phyloP scores from a whole-genome alignment of 1,140 invertebrate species.

The Sycophaga agraensis region DNA sequence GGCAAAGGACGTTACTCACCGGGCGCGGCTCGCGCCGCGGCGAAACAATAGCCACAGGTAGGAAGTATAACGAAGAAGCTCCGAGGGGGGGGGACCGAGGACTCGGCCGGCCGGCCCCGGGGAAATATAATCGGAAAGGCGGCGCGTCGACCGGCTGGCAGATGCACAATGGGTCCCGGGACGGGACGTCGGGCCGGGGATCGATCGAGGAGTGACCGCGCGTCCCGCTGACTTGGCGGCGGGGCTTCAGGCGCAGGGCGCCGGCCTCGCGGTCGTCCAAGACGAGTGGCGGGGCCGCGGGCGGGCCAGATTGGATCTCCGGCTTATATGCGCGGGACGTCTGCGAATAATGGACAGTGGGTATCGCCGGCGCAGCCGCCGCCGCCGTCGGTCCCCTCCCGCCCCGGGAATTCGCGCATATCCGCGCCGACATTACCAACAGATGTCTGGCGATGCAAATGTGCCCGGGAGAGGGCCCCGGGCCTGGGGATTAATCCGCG shows the following conservation, averaged over 20 bases:
- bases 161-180: too few species aligned
- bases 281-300: too few species aligned
- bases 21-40: too few species aligned
- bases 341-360: constrained; percentile 29
- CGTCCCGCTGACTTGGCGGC: not conserved
- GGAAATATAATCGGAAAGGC: too few species aligned
- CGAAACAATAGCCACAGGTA: too few species aligned
- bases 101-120: too few species aligned
- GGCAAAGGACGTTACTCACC: too few species aligned
- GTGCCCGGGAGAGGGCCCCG: not conserved
- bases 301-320: constrained; percentile 16
- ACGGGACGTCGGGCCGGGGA: too few species aligned
- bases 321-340: not conserved
- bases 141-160: too few species aligned
- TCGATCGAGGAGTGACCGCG: constrained; percentile 7
- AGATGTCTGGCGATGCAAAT: constrained; percentile 26
- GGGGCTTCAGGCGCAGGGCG: not conserved
- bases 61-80: too few species aligned
- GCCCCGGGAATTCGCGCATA: constrained; percentile 13
- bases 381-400: not conserved
- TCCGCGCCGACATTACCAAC: constrained; percentile 22
- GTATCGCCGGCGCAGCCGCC: not conserved
- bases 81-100: too few species aligned
- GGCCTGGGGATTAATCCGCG: not conserved
- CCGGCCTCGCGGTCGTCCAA: too few species aligned